Evolutionary conservation across 2,888 invertebrate species (phyloP).

Genomic region (Caenorhabditis imperialis): DNA sequence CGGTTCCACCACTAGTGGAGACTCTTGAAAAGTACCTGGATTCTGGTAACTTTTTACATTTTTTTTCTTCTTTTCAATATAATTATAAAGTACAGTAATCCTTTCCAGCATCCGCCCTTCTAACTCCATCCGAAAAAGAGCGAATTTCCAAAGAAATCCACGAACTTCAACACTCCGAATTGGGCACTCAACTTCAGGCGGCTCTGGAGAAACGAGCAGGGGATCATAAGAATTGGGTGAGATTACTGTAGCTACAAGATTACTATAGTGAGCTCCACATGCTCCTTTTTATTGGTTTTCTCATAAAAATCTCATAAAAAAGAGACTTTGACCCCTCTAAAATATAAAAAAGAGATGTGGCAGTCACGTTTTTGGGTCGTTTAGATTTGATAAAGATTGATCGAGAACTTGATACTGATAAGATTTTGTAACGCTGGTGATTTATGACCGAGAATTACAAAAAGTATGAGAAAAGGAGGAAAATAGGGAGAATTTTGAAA

Average conservation of each 20-base stretch:
- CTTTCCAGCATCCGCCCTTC: conserved; percentile 57
- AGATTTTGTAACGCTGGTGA: no score
- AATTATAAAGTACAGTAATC: not conserved
- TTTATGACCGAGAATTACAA: no score
- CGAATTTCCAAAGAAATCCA: conserved; percentile 51
- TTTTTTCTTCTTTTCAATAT: not conserved
- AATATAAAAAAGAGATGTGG: not conserved
- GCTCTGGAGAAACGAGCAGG: conserved; percentile 58
- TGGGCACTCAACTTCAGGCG: conserved; percentile 54
- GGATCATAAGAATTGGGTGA: conserved; percentile 65
- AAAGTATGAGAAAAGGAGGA: no score
- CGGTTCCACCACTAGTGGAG: conserved; percentile 63
- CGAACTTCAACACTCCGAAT: conserved; percentile 56
- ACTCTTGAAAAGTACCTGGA: conserved; percentile 64
- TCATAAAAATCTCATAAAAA: no score
- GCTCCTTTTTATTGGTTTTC: not conserved
- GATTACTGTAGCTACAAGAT: not conserved
- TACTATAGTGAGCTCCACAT: not conserved
- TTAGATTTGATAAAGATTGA: not conserved
- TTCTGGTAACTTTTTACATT: no score
- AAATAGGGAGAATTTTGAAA: no score
- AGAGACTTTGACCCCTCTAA: no score
- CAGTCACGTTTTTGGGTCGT: not conserved
- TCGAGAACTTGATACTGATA: no score
- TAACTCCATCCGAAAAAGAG: conserved; percentile 45